These are phyloP conservation scores for Mechanitis mazaeus DNA, from an alignment of 2,888 invertebrate genomes.

Conservation along the genomic window DNA sequence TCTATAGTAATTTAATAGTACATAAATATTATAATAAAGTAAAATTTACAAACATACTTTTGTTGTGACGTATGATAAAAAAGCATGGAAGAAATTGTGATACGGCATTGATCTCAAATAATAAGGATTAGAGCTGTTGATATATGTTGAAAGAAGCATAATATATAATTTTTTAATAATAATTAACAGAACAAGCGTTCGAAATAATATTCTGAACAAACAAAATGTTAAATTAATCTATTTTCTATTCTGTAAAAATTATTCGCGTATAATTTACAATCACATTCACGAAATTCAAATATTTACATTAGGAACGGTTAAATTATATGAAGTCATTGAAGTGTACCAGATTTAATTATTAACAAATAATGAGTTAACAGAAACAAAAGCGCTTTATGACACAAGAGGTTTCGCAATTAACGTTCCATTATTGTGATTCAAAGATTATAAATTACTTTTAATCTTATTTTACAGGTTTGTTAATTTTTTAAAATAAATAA, in stretches of 20 bases:
- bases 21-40: too few relatives aligned
- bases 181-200: not conserved
- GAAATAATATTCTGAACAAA: not conserved
- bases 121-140: too few relatives aligned
- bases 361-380: conserved; percentile 17
- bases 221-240: not conserved
- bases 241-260: conserved; percentile 16
- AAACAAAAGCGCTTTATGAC: conserved; percentile 30
- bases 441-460: not conserved
- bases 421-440: conserved; percentile 4
- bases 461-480: too few relatives aligned
- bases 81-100: too few relatives aligned
- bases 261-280: conserved; percentile 15
- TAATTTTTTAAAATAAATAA: too few relatives aligned
- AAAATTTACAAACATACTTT: too few relatives aligned
- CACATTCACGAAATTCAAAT: conserved; percentile 11
- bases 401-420: conserved; percentile 30
- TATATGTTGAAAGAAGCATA: too few relatives aligned
- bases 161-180: too few relatives aligned
- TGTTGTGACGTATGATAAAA: too few relatives aligned
- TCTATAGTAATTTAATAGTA: too few relatives aligned
- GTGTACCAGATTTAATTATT: conserved; percentile 20
- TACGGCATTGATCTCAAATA: too few relatives aligned
- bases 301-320: conserved; percentile 20
- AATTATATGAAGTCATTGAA: conserved; percentile 18